These are phyloP conservation scores for Falcaria lacertinaria DNA, from an alignment of 2,888 invertebrate genomes.

Conservation along the genomic window DNA sequence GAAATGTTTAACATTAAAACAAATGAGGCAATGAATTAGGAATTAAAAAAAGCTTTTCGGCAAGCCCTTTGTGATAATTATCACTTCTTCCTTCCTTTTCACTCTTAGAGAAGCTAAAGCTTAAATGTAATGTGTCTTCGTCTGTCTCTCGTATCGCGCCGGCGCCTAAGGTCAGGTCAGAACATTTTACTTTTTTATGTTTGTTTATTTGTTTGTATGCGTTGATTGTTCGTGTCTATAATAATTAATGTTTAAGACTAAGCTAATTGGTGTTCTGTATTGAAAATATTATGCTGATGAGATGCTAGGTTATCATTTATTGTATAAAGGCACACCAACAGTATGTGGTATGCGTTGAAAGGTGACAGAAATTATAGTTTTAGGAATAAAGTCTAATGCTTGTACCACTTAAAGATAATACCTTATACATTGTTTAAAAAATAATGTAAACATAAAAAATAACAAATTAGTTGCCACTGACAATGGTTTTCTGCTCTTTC, in stretches of 20 bases:
- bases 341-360: too few relatives aligned
- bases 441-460: too few relatives aligned
- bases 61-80: conserved; percentile 74
- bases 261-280: conserved; percentile 75
- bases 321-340: too few relatives aligned
- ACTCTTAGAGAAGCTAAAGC: conserved; percentile 1
- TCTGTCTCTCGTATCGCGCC: conserved; percentile 31
- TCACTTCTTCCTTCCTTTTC: conserved; percentile 25
- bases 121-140: background rate
- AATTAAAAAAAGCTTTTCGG: conserved; percentile 65
- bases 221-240: conserved; percentile 65
- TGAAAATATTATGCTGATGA: too few relatives aligned
- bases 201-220: conserved; percentile 56
- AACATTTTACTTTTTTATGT: conserved; percentile 61
- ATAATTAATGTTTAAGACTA: conserved; percentile 69
- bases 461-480: too few relatives aligned
- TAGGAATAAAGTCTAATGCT: too few relatives aligned
- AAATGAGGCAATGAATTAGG: conserved; percentile 53
- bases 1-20: conserved; percentile 50
- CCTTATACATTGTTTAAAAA: too few relatives aligned
- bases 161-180: conserved; percentile 76
- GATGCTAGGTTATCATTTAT: too few relatives aligned
- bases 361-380: too few relatives aligned
- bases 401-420: too few relatives aligned
- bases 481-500: too few relatives aligned